Base-by-base conservation (phyloP, 2,797 vertebrate species). In the Eupleurogrammus muticus region DNA sequence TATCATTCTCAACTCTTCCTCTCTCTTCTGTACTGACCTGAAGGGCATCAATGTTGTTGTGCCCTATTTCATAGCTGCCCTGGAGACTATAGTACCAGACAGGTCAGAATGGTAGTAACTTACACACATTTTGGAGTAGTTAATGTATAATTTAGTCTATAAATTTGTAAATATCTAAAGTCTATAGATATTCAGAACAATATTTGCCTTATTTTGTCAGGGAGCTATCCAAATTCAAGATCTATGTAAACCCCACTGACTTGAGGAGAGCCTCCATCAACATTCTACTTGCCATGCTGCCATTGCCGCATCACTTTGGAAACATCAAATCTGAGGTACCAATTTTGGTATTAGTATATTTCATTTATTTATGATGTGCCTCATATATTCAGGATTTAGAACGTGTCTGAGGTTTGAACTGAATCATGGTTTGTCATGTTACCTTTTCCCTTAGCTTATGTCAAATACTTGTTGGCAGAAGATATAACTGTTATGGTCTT, bases 161-260 rank as follows among this genome's bases (percentile, higher is more conserved):
- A 17, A 3, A 21, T 32, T 53, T 6, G 3, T 28, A n/a, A n/a
- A n/a, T n/a, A n/a, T n/a, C n/a, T n/a, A n/a, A n/a, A n/a, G n/a
- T n/a, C n/a, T n/a, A n/a, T n/a, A n/a, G n/a, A n/a, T n/a, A n/a
- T n/a, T n/a, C n/a, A n/a, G n/a, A n/a, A 2, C 63, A 21, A 51
- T 2, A 36, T 52, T 65, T 72, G 7, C 71, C 66, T 32, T 50
- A 5, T 58, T 87, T 83, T 81, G 81, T 47, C 91, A 98, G 97
- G 92, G 97, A 99, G 77, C 94, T 99, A 74, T 97, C 96, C 66
- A 99, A 98, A 92, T 99, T 98, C 92, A 98, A 99, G 94, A 95
- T 95, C 50, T 98, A 97, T 87, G 94, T 98, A 85, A 99, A 97
- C 86, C 96, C 97, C 70, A 98, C 96, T 61, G 97, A 99, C 77